Percentiles rank a stretch among this genome's conserved stretches.
Evolutionary conservation across 2,888 invertebrate genomes (phyloP).

Genomic region (Phortica magna): DNA sequence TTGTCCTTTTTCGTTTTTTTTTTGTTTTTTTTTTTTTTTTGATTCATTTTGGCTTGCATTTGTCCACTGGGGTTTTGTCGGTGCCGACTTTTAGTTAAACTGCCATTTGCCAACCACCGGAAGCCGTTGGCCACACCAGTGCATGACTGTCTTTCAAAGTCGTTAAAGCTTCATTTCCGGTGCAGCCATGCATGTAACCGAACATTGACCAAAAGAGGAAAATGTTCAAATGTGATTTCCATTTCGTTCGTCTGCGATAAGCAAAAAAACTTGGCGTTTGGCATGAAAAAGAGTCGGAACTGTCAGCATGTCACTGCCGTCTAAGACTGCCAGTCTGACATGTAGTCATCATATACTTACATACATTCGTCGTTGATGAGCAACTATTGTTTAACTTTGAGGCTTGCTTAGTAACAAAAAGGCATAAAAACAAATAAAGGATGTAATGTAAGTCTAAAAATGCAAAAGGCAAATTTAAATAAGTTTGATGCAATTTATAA

Average conservation of each 20-base stretch:
- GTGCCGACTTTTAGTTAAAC: constrained; percentile 19
- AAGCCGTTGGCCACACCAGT: constrained; percentile 30
- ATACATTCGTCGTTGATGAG: constrained; percentile 59
- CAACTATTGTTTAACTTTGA: constrained; percentile 56
- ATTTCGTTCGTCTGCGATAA: constrained; percentile 32
- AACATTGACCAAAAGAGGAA: constrained; percentile 57
- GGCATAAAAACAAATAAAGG: neutral
- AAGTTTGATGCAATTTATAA: too few species aligned
- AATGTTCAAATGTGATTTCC: constrained; percentile 41
- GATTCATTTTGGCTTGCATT: constrained; percentile 29
- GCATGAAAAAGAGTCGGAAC: neutral
- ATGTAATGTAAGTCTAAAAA: too few species aligned
- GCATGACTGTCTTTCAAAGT: constrained; percentile 53
- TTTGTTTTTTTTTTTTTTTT: constrained; percentile 29
- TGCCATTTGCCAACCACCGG: constrained; percentile 35
- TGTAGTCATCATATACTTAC: too few species aligned
- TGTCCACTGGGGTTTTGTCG: constrained; percentile 2
- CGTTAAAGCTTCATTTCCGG: constrained; percentile 72
- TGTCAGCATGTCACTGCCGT: neutral
- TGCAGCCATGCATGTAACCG: constrained; percentile 65
- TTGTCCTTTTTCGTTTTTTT: constrained; percentile 3
- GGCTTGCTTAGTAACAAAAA: constrained; percentile 2
- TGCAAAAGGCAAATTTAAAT: too few species aligned
- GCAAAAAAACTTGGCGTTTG: constrained; percentile 16
- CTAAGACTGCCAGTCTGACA: constrained; percentile 5